These are phyloP conservation scores for Ochotona curzoniae DNA, from an alignment of 2,113 vertebrate genomes.

Conservation along the genomic window DNA sequence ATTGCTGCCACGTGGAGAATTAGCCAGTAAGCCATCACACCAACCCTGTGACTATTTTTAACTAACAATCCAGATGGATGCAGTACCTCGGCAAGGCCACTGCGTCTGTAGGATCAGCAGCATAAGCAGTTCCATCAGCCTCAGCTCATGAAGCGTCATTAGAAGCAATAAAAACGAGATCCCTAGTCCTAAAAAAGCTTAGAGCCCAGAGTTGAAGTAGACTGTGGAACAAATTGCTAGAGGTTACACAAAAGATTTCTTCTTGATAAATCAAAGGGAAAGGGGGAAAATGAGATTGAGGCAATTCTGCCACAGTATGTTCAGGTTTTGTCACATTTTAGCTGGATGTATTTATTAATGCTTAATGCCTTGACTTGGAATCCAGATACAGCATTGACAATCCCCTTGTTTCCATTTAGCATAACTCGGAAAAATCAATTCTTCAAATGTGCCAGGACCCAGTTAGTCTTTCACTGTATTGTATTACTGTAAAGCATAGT, in stretches of 20 bases:
- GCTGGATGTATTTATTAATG: neutral
- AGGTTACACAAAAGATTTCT: neutral
- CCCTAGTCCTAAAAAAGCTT: too few relatives aligned
- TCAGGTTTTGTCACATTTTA: neutral
- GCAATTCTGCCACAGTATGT: neutral
- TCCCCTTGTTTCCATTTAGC: neutral
- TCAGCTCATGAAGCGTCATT: neutral
- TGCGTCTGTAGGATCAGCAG: neutral
- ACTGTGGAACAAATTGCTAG: neutral
- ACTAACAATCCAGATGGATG: neutral
- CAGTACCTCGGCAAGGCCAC: neutral
- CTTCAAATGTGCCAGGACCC: neutral
- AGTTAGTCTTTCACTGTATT: neutral
- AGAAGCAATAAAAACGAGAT: neutral
- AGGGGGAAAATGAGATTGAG: neutral
- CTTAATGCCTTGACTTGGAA: neutral
- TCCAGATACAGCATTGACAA: neutral
- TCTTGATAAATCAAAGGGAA: neutral
- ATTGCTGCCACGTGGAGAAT: too few relatives aligned
- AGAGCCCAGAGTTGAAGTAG: neutral
- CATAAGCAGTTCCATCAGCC: neutral
- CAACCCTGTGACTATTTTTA: neutral
- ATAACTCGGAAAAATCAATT: neutral
- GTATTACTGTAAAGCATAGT: neutral
- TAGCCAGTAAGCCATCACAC: too few relatives aligned